phyloP scores from a whole-genome alignment of 2,888 invertebrate species.

The Dorcus hopei region DNA sequence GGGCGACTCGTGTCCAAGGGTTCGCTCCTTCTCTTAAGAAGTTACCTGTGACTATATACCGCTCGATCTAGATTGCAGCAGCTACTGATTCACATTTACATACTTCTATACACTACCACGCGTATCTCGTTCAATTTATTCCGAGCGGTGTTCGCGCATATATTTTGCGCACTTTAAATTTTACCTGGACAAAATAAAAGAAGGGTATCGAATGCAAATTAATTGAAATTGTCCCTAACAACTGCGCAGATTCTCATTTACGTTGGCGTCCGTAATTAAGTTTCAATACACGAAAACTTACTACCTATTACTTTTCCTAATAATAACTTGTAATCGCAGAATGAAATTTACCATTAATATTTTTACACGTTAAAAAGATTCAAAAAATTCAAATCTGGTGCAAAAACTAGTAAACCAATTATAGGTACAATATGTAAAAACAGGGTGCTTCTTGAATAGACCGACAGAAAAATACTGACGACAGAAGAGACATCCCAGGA shows the following conservation, averaged over 20 bases:
- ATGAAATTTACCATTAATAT: not conserved
- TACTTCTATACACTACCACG: constrained; percentile 42
- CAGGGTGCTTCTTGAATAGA: too few species aligned
- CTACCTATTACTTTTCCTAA: constrained; percentile 4
- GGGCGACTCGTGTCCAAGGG: constrained; percentile 10
- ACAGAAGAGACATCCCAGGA: too few species aligned
- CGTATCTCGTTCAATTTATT: constrained; percentile 39
- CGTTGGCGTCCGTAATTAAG: constrained; percentile 29
- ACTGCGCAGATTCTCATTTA: constrained; percentile 38
- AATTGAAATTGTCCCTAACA: constrained; percentile 46
- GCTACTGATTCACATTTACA: constrained; percentile 47
- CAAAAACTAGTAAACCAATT: too few species aligned
- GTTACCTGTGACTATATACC: constrained; percentile 18
- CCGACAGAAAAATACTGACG: too few species aligned
- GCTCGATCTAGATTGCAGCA: constrained; percentile 42
- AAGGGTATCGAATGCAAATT: constrained; percentile 44
- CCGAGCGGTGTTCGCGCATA: constrained; percentile 36
- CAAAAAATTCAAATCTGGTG: too few species aligned
- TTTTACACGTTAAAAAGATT: too few species aligned
- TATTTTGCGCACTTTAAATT: constrained; percentile 43
- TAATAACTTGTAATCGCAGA: not conserved
- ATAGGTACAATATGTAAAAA: too few species aligned
- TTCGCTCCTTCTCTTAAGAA: constrained; percentile 2
- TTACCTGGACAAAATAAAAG: constrained; percentile 39
- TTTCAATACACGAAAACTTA: constrained; percentile 3